A percentile compares a stretch with the other conserved stretches of the same genome.
Evolutionary conservation across 2,888 invertebrate species (phyloP).

Genomic region (Tinea pellionella): DNA sequence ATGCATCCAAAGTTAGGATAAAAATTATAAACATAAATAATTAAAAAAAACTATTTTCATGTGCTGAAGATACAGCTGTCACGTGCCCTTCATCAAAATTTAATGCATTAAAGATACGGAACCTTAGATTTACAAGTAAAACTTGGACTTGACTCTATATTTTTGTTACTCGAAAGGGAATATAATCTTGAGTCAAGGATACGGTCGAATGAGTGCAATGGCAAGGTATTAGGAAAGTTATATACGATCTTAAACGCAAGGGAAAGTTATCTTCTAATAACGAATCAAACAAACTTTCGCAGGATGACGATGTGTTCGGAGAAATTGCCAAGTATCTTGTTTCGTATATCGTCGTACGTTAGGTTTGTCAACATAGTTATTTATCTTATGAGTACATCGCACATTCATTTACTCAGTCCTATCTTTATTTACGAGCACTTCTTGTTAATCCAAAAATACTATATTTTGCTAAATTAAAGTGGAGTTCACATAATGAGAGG

Average conservation of each 20-base stretch:
- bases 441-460: background rate
- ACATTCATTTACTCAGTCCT: background rate
- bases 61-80: no score
- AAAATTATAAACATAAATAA: no score
- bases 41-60: no score
- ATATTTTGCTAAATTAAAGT: no score
- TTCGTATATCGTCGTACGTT: background rate
- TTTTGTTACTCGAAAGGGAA: conserved; percentile 39
- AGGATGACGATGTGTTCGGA: conserved; percentile 4
- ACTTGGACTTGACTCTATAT: conserved; percentile 25
- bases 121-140: background rate
- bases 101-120: background rate
- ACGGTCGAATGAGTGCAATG: conserved; percentile 53
- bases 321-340: conserved; percentile 9
- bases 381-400: background rate
- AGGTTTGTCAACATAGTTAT: conserved; percentile 1
- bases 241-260: conserved; percentile 47
- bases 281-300: conserved; percentile 19
- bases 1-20: no score
- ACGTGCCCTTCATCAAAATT: no score
- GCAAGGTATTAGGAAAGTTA: conserved; percentile 63
- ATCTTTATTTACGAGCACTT: background rate
- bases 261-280: conserved; percentile 50
- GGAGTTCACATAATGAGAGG: no score
- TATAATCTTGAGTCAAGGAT: conserved; percentile 25